Conservation (phyloP, 2,797 vertebrate species). For the Chelonia mydas region DNA sequence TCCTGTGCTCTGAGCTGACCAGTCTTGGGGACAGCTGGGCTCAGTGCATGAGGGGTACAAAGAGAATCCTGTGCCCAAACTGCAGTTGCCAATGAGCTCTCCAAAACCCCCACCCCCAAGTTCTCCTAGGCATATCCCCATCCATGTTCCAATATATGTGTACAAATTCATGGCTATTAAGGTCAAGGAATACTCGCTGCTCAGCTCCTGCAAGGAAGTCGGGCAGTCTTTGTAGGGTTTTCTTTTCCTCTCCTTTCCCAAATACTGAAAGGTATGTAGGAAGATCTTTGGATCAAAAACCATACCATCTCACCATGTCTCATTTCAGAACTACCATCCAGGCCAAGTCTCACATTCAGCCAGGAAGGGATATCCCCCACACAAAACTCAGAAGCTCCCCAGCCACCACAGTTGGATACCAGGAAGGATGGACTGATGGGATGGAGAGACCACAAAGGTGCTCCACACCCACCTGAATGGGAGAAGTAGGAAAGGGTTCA, state of each 20-base stretch:
- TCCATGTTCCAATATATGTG: neutral
- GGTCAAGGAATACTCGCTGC: neutral
- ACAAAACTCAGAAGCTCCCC: neutral
- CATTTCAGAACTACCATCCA: neutral
- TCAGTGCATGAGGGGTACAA: neutral
- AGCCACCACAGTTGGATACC: neutral
- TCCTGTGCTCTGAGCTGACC: neutral
- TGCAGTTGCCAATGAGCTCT: neutral
- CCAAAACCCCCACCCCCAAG: neutral
- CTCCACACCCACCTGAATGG: neutral
- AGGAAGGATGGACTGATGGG: neutral
- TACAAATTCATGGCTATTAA: neutral
- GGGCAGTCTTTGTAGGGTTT: neutral
- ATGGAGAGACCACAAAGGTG: neutral
- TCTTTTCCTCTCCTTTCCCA: neutral
- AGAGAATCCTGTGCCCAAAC: neutral
- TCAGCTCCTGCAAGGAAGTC: neutral
- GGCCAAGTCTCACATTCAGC: neutral
- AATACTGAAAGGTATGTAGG: neutral
- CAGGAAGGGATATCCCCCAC: neutral
- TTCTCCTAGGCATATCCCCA: neutral
- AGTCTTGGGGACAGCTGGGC: neutral
- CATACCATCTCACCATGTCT: neutral
- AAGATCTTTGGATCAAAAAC: neutral
- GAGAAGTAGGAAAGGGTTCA: neutral